Evolutionary conservation across 1,140 invertebrate species (phyloP).

Genomic region (Copidosoma floridanum): DNA sequence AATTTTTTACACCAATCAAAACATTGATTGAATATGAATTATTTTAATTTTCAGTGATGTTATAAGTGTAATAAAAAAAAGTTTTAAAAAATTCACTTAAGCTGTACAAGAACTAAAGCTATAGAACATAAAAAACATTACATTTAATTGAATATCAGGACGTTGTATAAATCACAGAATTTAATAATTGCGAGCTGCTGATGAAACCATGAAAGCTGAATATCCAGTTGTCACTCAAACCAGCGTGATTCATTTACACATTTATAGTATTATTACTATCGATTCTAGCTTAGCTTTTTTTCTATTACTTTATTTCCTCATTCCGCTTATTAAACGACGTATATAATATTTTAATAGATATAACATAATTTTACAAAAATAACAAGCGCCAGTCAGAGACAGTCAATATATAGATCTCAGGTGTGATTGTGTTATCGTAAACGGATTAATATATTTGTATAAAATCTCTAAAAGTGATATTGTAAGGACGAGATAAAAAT

Average conservation of each 20-base stretch:
- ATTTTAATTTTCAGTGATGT: too few relatives aligned
- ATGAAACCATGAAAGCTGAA: slow-evolving; percentile 24
- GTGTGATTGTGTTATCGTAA: slow-evolving; percentile 32
- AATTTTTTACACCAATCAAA: too few relatives aligned
- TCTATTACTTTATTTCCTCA: background rate
- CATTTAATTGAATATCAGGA: slow-evolving; percentile 27
- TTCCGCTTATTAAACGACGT: slow-evolving; percentile 35
- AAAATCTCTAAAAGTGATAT: slow-evolving; percentile 21
- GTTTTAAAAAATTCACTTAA: too few relatives aligned
- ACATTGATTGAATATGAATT: too few relatives aligned
- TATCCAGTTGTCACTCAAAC: slow-evolving; percentile 24
- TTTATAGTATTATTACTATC: slow-evolving; percentile 24
- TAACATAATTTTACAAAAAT: slow-evolving; percentile 55
- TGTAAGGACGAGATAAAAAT: slow-evolving; percentile 24
- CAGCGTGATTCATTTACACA: slow-evolving; percentile 23
- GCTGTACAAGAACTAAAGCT: too few relatives aligned
- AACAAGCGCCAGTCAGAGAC: slow-evolving; percentile 48
- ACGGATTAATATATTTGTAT: slow-evolving; percentile 13
- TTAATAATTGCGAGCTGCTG: slow-evolving; percentile 27
- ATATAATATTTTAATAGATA: slow-evolving; percentile 55
- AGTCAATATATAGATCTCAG: too few relatives aligned
- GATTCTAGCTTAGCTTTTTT: slow-evolving; percentile 24
- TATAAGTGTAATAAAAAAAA: too few relatives aligned
- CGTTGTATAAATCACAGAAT: slow-evolving; percentile 38
- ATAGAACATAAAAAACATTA: background rate